A percentile compares a stretch with the other conserved stretches of the same genome.
These are phyloP conservation scores for Drosophila merina DNA, from an alignment of 2,888 invertebrate species.

Conservation along the genomic window DNA sequence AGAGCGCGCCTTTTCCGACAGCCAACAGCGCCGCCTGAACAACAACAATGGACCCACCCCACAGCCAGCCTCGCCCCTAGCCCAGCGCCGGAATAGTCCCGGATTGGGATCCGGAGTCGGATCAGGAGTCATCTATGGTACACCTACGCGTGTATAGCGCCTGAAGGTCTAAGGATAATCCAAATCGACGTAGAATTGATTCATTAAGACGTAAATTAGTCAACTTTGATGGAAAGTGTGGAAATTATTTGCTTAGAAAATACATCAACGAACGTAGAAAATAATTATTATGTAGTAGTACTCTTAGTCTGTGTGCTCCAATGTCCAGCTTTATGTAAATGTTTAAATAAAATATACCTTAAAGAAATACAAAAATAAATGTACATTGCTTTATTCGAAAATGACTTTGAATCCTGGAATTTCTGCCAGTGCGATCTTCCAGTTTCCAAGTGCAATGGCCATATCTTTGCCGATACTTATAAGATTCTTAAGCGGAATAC, in stretches of 20 bases:
- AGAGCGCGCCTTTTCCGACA: slow-evolving; percentile 87
- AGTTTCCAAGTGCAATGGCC: too few species aligned
- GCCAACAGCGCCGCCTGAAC: slow-evolving; percentile 83
- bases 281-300: slow-evolving; percentile 52
- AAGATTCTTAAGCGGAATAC: too few species aligned
- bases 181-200: slow-evolving; percentile 34
- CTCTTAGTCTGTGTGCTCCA: slow-evolving; percentile 70
- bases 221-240: slow-evolving; percentile 32
- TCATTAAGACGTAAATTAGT: slow-evolving; percentile 55
- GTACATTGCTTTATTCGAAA: neutral
- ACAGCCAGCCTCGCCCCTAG: slow-evolving; percentile 73
- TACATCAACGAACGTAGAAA: slow-evolving; percentile 40
- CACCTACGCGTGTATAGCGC: slow-evolving; percentile 83
- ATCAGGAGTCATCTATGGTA: slow-evolving; percentile 75
- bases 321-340: slow-evolving; percentile 74
- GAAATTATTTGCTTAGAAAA: slow-evolving; percentile 46
- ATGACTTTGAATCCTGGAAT: neutral
- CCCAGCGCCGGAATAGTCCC: slow-evolving; percentile 75
- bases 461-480: too few species aligned
- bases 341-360: slow-evolving; percentile 59
- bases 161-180: slow-evolving; percentile 78
- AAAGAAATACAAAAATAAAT: slow-evolving; percentile 3
- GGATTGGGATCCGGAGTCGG: slow-evolving; percentile 42
- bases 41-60: slow-evolving; percentile 65
- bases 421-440: too few species aligned